Base-by-base conservation (phyloP, 1,140 invertebrate species). In the Meteorus sp. region DNA sequence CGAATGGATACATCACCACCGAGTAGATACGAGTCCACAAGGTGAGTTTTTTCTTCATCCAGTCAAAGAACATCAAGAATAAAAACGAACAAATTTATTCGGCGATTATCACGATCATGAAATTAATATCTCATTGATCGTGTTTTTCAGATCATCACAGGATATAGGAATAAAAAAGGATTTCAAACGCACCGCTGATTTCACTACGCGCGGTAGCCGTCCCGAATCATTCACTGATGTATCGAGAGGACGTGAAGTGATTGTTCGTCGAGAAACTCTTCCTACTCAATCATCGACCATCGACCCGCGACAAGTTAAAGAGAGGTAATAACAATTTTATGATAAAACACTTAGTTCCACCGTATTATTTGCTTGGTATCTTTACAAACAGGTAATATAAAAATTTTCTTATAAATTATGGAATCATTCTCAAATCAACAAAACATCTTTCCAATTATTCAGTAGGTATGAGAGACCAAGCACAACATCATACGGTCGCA, bases 301-400 rank as follows among this genome's bases (percentile, higher is more conserved):
- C 8, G 78, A 80, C 62, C 73, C 77, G 13, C 71, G 78, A 39
- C 77, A 77, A 63, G 73, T 77, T 13, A 80, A 80, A 63, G 78
- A 79, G 41, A 75, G 71, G 74, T 76, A 54, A n/a, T n/a, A 27
- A 31, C 65, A 27, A 15, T 52, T 15, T 11, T 20, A 52, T 56
- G n/a, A 15, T 37, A 45, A 23, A 27, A 25, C 4, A 33, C 7
- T 37, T 33, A n/a, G 15, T 37, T 39, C 44, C 5, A 17, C 37
- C n/a, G n/a, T 22, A 20, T 41, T 50, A 11, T 27, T 50, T 15
- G n/a, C n/a, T n/a, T n/a, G n/a, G n/a, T n/a, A n/a, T n/a, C n/a
- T n/a, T n/a, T n/a, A n/a, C n/a, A n/a, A n/a, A n/a, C n/a, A n/a
- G n/a, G n/a, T n/a, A n/a, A n/a, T n/a, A n/a, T n/a, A n/a, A n/a